A percentile compares a stretch with the other conserved stretches of the same genome.
Evolutionary conservation across 2,797 vertebrate species (phyloP).

Genomic region (Gadopsis marmoratus): DNA sequence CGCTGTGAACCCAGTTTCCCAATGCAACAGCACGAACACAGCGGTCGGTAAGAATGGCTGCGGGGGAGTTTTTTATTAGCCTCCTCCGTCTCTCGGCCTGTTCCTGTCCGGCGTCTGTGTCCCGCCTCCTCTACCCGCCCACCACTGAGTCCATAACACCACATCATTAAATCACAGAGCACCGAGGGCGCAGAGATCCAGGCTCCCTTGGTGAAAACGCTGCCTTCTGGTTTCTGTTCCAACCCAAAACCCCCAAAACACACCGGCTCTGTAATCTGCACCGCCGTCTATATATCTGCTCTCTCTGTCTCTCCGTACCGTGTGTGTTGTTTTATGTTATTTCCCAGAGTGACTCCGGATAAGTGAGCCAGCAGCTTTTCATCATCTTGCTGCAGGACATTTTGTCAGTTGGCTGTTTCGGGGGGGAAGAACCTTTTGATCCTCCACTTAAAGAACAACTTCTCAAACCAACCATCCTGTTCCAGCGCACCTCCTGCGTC

Average conservation of each 20-base stretch:
- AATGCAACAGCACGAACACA: background rate
- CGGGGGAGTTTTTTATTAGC: background rate
- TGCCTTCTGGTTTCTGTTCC: slow-evolving; percentile 5
- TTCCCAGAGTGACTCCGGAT: slow-evolving; percentile 22
- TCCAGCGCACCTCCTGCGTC: background rate
- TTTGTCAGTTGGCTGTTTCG: background rate
- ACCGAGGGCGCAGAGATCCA: slow-evolving; percentile 7
- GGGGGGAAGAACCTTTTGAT: slow-evolving; percentile 14
- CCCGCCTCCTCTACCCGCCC: slow-evolving; percentile 1
- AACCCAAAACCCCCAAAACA: background rate
- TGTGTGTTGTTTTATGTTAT: slow-evolving; percentile 14
- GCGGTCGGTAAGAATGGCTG: background rate
- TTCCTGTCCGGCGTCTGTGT: background rate
- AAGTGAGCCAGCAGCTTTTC: slow-evolving; percentile 23
- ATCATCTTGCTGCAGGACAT: slow-evolving; percentile 34
- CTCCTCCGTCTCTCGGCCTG: background rate
- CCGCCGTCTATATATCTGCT: background rate
- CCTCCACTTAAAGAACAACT: background rate
- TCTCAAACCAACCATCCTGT: background rate
- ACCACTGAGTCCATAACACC: background rate
- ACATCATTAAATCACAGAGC: slow-evolving; percentile 18
- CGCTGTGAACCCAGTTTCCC: background rate
- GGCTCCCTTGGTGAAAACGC: background rate
- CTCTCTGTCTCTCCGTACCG: too few species aligned
- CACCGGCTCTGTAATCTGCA: background rate